Conservation (phyloP, 2,888 invertebrate species). For the Drosophila monieri region DNA sequence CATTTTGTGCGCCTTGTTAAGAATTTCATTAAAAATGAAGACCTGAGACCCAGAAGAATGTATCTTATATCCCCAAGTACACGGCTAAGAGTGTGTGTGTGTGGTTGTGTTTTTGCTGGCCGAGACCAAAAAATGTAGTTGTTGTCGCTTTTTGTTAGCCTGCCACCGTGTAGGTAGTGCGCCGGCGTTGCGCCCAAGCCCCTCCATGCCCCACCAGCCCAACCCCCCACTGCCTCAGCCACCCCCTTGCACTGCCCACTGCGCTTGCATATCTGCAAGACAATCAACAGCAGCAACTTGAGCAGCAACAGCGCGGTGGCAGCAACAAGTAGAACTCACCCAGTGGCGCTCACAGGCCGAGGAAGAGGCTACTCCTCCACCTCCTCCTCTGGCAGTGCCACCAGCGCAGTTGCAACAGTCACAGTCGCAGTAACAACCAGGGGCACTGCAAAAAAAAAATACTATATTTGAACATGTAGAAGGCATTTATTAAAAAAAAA, state of each 20-base stretch:
- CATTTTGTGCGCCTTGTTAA: slow-evolving; percentile 80
- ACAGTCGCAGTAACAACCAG: slow-evolving; percentile 20
- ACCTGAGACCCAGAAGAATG: slow-evolving; percentile 81
- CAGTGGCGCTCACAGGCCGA: slow-evolving; percentile 47
- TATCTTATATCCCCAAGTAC: slow-evolving; percentile 44
- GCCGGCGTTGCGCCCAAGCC: slow-evolving; percentile 71
- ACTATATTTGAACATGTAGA: no score
- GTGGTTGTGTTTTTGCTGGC: slow-evolving; percentile 17
- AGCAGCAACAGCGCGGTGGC: slow-evolving; percentile 9
- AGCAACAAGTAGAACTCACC: slow-evolving; percentile 31
- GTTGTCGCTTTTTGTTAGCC: slow-evolving; percentile 77
- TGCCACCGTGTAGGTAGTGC: slow-evolving; percentile 79
- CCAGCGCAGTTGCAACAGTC: slow-evolving; percentile 60
- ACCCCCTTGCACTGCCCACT: slow-evolving; percentile 27
- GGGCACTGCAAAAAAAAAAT: slow-evolving; percentile 3
- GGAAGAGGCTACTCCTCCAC: slow-evolving; percentile 33
- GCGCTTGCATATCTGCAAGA: slow-evolving; percentile 77
- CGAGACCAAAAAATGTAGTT: slow-evolving; percentile 62
- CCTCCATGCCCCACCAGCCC: background rate
- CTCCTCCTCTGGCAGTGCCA: slow-evolving; percentile 48
- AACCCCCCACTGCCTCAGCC: slow-evolving; percentile 24
- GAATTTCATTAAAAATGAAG: slow-evolving; percentile 82
- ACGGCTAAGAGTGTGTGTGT: slow-evolving; percentile 5
- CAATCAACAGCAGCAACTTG: slow-evolving; percentile 62
- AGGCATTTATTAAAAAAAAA: no score